Conservation (phyloP, 2,797 vertebrate species). For the Alcedo quadribrachys region DNA sequence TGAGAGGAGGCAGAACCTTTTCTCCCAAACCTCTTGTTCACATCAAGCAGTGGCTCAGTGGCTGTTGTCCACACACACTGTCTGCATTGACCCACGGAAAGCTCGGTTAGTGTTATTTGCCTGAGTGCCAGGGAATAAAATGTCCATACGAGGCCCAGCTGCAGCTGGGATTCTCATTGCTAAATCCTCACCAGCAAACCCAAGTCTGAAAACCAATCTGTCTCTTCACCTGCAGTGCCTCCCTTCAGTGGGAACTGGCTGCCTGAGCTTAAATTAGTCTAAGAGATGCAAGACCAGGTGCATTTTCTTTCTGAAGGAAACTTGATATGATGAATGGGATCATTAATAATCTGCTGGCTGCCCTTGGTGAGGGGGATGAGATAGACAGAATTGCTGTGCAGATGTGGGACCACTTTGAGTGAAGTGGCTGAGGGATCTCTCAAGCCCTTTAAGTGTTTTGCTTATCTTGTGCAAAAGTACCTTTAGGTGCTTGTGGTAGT, state of each 20-base stretch:
- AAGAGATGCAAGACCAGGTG: neutral
- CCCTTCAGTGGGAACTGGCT: neutral
- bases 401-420: neutral
- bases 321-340: neutral
- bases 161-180: neutral
- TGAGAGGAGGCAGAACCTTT: neutral
- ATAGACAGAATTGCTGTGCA: neutral
- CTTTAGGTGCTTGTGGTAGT: neutral
- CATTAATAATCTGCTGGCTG: neutral
- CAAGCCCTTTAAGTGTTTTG: neutral
- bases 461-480: neutral
- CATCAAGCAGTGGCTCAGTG: neutral
- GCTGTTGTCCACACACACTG: rapidly evolving
- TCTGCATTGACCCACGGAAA: neutral
- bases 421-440: neutral
- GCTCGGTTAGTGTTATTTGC: neutral
- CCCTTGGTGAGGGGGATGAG: neutral
- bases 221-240: neutral
- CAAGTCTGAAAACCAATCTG: neutral
- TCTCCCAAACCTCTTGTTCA: neutral
- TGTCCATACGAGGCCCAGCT: neutral
- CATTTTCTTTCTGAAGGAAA: neutral
- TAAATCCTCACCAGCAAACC: neutral
- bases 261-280: neutral
- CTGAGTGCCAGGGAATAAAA: neutral